Percentiles rank a stretch among this genome's conserved stretches.
These are phyloP conservation scores for Actenoides hombroni DNA, from an alignment of 2,113 vertebrate species.

Conservation along the genomic window DNA sequence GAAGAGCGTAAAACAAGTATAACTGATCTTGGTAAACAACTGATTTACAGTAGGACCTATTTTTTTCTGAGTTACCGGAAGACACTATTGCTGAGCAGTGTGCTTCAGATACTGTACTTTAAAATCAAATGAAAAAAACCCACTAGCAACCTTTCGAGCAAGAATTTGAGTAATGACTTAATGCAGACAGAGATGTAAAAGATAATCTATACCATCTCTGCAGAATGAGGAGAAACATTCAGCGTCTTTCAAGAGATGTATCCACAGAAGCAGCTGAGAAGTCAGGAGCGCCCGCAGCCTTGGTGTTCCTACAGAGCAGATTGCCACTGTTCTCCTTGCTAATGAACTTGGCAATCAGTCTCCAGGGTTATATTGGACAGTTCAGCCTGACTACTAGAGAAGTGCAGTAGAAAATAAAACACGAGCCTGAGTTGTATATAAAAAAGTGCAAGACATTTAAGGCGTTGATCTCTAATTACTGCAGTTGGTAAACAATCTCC, in stretches of 20 bases:
- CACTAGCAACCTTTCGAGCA: background rate
- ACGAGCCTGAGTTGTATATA: background rate
- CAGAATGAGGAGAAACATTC: background rate
- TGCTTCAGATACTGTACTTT: background rate
- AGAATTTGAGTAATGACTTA: background rate
- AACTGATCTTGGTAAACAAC: background rate
- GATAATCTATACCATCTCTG: background rate
- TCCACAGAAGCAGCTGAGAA: background rate
- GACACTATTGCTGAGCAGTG: background rate
- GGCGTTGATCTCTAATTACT: background rate
- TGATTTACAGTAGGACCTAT: background rate
- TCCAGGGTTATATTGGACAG: background rate
- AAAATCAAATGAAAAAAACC: background rate
- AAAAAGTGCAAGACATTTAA: background rate
- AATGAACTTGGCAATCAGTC: background rate
- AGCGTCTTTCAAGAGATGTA: background rate
- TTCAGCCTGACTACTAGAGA: background rate
- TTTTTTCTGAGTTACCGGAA: background rate
- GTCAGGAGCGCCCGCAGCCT: background rate
- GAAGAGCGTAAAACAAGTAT: background rate
- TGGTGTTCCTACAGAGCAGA: background rate
- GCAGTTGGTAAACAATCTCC: background rate
- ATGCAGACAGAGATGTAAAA: background rate
- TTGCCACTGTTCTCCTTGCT: background rate
- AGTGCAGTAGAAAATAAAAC: background rate